Base-by-base conservation (phyloP, 2,888 invertebrate species). In the Eupithecia pulchellata region DNA sequence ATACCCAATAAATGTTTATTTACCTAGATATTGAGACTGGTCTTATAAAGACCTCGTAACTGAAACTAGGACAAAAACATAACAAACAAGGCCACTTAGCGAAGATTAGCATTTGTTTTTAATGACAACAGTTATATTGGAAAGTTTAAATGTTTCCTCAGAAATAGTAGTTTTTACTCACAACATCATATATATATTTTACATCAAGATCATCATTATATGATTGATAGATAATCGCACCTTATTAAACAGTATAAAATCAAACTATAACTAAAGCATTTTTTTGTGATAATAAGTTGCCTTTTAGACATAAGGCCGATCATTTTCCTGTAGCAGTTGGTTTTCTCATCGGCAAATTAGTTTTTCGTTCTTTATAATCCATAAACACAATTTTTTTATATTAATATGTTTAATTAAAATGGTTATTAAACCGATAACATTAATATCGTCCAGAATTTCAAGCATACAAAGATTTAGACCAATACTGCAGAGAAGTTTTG, bases 31-130 rank as follows among this genome's bases (percentile, higher is more conserved):
- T 29, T 57, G 17, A 29, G 20, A 57, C 29, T 29, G 29, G 29
- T 57, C 57, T 29, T 29, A 57, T 27, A 27, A 57, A 29, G 29
- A 57, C 57, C 52, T 52, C 27, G 29, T 29, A 29, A 57, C 17
- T 57, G 57, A 17, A 29, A 29, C 27, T 32, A 30, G 32, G 32
- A 60, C n/a, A 32, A 17, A 58, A 58, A 25, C 58, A 39, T 29
- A 58, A 42, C 30, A 36, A 66, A n/a, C 4, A 36, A 36, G 25
- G 55, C 29, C 42, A 66, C 29, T 39, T 58, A 34, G 32, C 11
- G 11, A 60, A 60, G n/a, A 60, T 60, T 60, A 32, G n/a, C 32
- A 60, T 60, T 60, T 60, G 60, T n/a, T 60, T 60, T 60, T 57
- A 29, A 27, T 17, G 60, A 57, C 29, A 17, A 57, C 55, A 52